These are phyloP conservation scores for Ictalurus furcatus DNA, from an alignment of 2,113 vertebrate species.

Conservation along the genomic window DNA sequence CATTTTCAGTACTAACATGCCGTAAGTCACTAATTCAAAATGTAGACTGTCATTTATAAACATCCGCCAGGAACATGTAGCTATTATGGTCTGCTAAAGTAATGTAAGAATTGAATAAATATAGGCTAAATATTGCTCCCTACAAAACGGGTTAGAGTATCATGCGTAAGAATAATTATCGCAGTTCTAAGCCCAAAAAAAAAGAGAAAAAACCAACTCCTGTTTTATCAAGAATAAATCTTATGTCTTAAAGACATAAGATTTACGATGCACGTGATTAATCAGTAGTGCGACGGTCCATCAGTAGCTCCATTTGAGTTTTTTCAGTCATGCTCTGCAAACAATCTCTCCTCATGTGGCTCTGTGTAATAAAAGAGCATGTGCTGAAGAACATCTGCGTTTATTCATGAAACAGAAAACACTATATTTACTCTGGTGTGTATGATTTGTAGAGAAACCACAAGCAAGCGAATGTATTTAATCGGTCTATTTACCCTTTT, in stretches of 20 bases:
- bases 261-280: not conserved
- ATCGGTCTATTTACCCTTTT: not conserved
- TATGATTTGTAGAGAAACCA: constrained; percentile 12
- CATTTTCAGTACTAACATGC: not conserved
- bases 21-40: not conserved
- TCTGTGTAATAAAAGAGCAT: not conserved
- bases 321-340: constrained; percentile 18
- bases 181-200: not conserved
- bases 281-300: not conserved
- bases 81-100: not conserved
- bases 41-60: not conserved
- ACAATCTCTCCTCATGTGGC: constrained; percentile 2
- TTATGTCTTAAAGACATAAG: not conserved
- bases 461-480: not conserved
- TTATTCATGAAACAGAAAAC: constrained; percentile 1
- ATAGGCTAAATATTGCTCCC: not conserved
- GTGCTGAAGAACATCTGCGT: not conserved
- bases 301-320: not conserved
- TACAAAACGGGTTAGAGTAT: not conserved
- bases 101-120: not conserved
- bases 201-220: not conserved
- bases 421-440: not conserved
- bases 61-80: not conserved
- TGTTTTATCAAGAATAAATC: not conserved
- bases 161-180: not conserved